Conservation (phyloP, 2,888 invertebrate genomes). For the Mesorhabditis belari region DNA sequence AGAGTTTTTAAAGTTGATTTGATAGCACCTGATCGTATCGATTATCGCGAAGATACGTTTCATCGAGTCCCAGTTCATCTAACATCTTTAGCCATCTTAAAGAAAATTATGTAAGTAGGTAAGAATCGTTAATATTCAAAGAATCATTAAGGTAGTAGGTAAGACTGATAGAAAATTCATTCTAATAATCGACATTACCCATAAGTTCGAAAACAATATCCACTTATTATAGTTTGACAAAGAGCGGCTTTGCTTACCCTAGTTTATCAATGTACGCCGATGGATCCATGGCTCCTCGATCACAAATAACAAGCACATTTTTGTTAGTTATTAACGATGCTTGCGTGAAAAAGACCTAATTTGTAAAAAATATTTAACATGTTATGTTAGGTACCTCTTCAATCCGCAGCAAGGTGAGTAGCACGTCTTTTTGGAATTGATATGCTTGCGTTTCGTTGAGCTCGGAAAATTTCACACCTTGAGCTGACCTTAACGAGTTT, state of each 20-base stretch:
- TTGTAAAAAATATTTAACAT: background rate
- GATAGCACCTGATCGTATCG: slow-evolving; percentile 94
- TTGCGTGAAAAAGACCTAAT: slow-evolving; percentile 48
- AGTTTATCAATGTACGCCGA: slow-evolving; percentile 42
- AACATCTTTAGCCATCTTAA: slow-evolving; percentile 78
- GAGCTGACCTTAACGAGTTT: too few relatives aligned
- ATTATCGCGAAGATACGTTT: slow-evolving; percentile 57
- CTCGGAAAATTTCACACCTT: slow-evolving; percentile 59
- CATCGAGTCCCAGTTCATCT: slow-evolving; percentile 69
- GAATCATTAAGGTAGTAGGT: too few relatives aligned
- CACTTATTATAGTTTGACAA: too few relatives aligned
- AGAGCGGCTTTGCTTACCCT: too few relatives aligned
- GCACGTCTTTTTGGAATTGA: slow-evolving; percentile 90
- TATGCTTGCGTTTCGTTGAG: slow-evolving; percentile 80
- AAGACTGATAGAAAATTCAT: too few relatives aligned
- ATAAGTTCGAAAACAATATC: too few relatives aligned
- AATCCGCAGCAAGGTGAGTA: slow-evolving; percentile 70
- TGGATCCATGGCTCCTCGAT: slow-evolving; percentile 65
- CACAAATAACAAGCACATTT: slow-evolving; percentile 94
- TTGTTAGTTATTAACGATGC: slow-evolving; percentile 55
- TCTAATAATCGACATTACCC: too few relatives aligned
- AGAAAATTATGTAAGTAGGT: background rate
- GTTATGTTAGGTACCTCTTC: slow-evolving; percentile 42
- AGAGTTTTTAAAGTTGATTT: background rate
- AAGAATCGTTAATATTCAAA: background rate